Evolutionary conservation across 2,797 vertebrate species (phyloP).

Genomic region (Jordanella pulchra): DNA sequence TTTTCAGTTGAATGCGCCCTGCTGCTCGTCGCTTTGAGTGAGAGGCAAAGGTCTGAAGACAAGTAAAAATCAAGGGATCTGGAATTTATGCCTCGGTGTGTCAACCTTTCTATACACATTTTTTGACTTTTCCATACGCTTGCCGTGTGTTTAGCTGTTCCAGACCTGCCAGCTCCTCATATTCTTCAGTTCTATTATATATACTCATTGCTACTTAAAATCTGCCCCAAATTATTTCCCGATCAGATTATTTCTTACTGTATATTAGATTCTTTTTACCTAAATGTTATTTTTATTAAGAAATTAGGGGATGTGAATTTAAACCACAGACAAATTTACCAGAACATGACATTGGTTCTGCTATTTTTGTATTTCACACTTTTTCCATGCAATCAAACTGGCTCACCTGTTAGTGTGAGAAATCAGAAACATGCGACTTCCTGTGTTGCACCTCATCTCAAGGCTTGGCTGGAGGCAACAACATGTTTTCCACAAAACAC

Average conservation of each 20-base stretch:
- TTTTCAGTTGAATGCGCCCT: not conserved
- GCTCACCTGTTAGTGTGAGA: constrained; percentile 19
- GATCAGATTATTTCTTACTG: not conserved
- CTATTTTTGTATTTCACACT: constrained; percentile 16
- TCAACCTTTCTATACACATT: not conserved
- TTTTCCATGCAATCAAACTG: constrained; percentile 25
- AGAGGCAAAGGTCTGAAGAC: not conserved
- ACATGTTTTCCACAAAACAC: constrained; percentile 39
- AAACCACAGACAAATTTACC: not conserved
- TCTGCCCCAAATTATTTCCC: not conserved
- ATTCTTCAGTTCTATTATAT: not conserved
- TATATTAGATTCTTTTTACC: not conserved
- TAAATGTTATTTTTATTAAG: not conserved
- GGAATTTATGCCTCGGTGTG: not conserved
- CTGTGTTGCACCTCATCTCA: constrained; percentile 55
- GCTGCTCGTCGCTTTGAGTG: not conserved
- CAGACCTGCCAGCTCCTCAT: not conserved
- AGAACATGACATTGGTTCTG: constrained; percentile 3
- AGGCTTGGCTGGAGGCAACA: constrained; percentile 46
- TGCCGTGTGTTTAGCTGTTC: not conserved
- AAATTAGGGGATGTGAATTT: not conserved
- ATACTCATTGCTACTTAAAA: not conserved
- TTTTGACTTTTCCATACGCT: not conserved
- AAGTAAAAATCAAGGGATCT: not conserved
- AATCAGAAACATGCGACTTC: constrained; percentile 21